These are phyloP conservation scores for Siphamia tubifer DNA, from an alignment of 2,113 vertebrate genomes.

Conservation along the genomic window DNA sequence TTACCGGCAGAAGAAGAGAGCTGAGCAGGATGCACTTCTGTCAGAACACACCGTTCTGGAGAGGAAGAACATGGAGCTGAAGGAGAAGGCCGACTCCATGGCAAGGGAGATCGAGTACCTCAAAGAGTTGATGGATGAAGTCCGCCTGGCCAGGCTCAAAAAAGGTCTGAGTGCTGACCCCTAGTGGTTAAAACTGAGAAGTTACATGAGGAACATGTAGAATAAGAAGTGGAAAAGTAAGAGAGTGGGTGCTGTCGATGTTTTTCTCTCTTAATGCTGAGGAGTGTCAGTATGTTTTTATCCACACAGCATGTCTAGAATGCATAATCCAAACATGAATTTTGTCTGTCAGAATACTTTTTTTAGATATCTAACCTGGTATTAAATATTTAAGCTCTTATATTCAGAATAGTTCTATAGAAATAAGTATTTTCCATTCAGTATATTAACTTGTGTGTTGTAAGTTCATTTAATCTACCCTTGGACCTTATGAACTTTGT, in stretches of 20 bases:
- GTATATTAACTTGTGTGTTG: constrained; percentile 8
- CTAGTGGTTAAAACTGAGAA: constrained; percentile 4
- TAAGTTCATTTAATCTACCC: neutral
- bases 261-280: neutral
- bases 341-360: neutral
- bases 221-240: neutral
- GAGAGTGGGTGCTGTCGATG: neutral
- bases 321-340: neutral
- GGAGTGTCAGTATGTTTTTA: neutral
- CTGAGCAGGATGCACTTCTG: constrained; percentile 81
- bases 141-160: constrained; percentile 80
- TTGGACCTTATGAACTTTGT: constrained; percentile 1
- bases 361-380: constrained; percentile 17
- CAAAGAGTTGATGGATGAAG: constrained; percentile 93
- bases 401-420: constrained; percentile 9
- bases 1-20: constrained; percentile 91
- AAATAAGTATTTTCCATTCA: constrained; percentile 35
- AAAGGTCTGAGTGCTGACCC: constrained; percentile 61
- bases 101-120: constrained; percentile 92
- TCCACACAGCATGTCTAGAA: constrained; percentile 4
- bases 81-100: constrained; percentile 86
- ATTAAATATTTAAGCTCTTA: constrained; percentile 10
- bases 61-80: constrained; percentile 86
- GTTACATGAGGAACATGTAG: neutral
- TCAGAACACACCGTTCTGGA: constrained; percentile 82